Base-by-base conservation (phyloP, 2,113 vertebrate species). In the Cryptotis parvus region DNA sequence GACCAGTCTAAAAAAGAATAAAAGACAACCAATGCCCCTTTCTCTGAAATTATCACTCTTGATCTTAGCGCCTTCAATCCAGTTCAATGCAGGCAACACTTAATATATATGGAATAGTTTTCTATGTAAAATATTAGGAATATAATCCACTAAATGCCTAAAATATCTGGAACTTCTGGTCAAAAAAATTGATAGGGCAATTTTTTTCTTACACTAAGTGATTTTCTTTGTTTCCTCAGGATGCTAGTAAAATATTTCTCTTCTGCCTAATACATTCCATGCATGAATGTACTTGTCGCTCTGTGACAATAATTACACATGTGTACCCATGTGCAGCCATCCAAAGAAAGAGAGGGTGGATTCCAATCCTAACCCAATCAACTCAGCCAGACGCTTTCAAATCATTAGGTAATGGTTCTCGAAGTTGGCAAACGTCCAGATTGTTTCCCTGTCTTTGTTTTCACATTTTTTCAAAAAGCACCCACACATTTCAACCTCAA, bases 201-300 rank as follows among this genome's bases (percentile, higher is more conserved):
- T 65, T 41, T 61, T 92, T 70, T 45, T 75, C 49, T 79, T 65
- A 20, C 27, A 37, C 22, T 20, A 65, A 74, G 29, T 37, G 27
- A 78, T 70, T 91, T 70, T 20, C 72, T 92, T 96, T 74, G 84
- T 95, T 92, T 89, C 73, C 74, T 63, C 39, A 12, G 82, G 52
- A 68, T 10, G 22, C 70, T 75, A 31, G 31, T 58, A 80, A 76
- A 45, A 70, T 52, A 29, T 74, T 77, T 87, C 70, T 83, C 41
- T 81, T 68, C 73, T 81, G 18, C 76, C 14, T 75, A 52, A 65
- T 27, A 43, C 26, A 43, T 65, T 66, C 73, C 88, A 31, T 82
- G 18, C 65, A 49, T 93, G 83, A 82, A 63, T 41, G 41, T 74
- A 31, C 49, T 58, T n/a, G 39, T 78, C 66, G 74, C 29, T 76